phyloP scores from a whole-genome alignment of 1,140 invertebrate species.

The Neotoxoptera formosana region DNA sequence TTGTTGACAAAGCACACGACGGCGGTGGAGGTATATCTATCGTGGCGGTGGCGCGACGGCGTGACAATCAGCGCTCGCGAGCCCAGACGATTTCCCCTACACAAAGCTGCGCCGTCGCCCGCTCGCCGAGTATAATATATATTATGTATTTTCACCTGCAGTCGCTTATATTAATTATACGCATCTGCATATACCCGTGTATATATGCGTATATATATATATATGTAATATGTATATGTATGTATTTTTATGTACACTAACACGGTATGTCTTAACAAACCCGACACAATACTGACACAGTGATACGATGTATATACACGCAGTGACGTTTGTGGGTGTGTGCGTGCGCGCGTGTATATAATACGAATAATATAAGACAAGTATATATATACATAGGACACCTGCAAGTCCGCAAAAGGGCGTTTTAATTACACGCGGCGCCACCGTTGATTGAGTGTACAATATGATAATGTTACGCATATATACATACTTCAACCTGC shows the following conservation, averaged over 20 bases:
- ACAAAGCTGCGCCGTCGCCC: no score
- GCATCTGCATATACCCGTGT: neutral
- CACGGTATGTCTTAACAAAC: neutral
- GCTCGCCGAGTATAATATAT: neutral
- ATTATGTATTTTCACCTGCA: neutral
- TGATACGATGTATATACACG: no score
- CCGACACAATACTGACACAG: neutral
- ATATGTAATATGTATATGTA: no score
- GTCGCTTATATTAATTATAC: neutral
- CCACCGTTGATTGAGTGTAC: slow-evolving; percentile 34
- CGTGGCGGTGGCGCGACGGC: neutral
- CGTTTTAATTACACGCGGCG: neutral
- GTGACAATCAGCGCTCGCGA: neutral
- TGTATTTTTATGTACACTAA: neutral
- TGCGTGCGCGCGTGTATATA: neutral
- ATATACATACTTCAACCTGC: neutral
- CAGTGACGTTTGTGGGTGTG: neutral
- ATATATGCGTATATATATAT: no score
- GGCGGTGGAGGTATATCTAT: neutral
- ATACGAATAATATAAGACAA: neutral
- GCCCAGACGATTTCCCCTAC: neutral
- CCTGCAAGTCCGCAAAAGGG: neutral
- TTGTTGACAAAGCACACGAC: neutral
- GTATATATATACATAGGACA: neutral
- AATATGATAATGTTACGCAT: neutral